These are phyloP conservation scores for Rapana venosa DNA, from an alignment of 2,888 invertebrate genomes.

Conservation along the genomic window DNA sequence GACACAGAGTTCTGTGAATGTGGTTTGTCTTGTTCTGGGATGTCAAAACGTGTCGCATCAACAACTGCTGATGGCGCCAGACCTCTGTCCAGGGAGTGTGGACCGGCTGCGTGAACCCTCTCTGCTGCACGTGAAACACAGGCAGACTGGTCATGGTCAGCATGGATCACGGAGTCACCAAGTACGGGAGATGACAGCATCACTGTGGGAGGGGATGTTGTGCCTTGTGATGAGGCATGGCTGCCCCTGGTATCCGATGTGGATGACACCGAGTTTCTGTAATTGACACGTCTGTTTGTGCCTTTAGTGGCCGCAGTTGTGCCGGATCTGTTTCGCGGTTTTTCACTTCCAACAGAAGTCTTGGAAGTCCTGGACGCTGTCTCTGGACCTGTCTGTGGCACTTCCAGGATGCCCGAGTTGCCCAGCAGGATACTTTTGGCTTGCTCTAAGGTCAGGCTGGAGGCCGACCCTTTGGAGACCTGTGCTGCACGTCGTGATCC, in stretches of 20 bases:
- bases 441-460: constrained; percentile 68
- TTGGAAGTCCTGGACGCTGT: neutral
- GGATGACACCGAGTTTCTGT: neutral
- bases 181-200: constrained; percentile 43
- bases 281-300: neutral
- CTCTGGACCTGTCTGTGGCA: constrained; percentile 41
- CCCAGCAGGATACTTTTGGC: constrained; percentile 71
- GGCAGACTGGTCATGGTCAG: constrained; percentile 41
- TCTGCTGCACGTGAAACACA: constrained; percentile 49
- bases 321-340: neutral
- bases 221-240: neutral
- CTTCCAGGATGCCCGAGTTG: constrained; percentile 66
- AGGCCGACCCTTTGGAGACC: constrained; percentile 47
- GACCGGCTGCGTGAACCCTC: constrained; percentile 63
- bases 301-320: neutral
- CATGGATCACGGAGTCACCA: constrained; percentile 28
- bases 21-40: constrained; percentile 63
- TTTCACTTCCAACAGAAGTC: constrained; percentile 9
- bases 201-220: constrained; percentile 22
- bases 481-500: constrained; percentile 21
- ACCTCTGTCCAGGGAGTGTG: constrained; percentile 52
- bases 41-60: constrained; percentile 66
- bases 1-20: neutral
- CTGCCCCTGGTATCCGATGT: neutral
- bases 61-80: constrained; percentile 46